phyloP scores from a whole-genome alignment of 1,140 invertebrate species.

The Aethina tumida region DNA sequence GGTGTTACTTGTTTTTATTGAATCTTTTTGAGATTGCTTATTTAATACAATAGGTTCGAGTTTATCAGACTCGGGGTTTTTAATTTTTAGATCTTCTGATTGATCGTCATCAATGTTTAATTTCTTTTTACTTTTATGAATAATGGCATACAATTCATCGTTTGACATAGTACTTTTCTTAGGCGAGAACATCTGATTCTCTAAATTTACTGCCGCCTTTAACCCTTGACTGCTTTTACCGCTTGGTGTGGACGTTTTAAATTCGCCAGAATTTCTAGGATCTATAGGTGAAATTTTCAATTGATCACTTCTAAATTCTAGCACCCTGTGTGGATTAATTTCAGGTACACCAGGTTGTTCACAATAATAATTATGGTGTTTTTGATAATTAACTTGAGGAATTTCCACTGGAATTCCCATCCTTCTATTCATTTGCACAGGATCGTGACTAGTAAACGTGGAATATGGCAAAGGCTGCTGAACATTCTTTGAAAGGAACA shows the following conservation, averaged over 20 bases:
- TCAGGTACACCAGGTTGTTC: too few species aligned
- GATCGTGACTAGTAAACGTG: too few species aligned
- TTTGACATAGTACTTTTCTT: conserved; percentile 64
- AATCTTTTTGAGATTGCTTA: conserved; percentile 26
- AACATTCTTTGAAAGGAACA: conserved; percentile 3
- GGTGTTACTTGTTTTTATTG: conserved; percentile 37
- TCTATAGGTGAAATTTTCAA: conserved; percentile 54
- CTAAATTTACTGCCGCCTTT: conserved; percentile 29
- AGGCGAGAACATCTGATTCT: conserved; percentile 42
- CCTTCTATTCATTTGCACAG: too few species aligned
- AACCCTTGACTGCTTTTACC: conserved; percentile 33
- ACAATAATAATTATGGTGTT: too few species aligned
- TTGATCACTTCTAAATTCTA: too few species aligned
- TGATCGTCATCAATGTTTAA: conserved; percentile 53
- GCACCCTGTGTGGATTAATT: too few species aligned
- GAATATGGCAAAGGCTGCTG: too few species aligned
- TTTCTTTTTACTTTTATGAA: conserved; percentile 67
- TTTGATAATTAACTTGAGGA: too few species aligned
- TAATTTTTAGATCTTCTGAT: conserved; percentile 35
- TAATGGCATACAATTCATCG: conserved; percentile 65
- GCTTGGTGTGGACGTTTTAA: conserved; percentile 52
- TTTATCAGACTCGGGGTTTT: conserved; percentile 45
- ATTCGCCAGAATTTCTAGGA: conserved; percentile 39
- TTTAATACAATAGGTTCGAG: conserved; percentile 32
- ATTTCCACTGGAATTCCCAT: conserved; percentile 28